Conservation (phyloP, 2,888 invertebrate species). For the Apodemia zela region DNA sequence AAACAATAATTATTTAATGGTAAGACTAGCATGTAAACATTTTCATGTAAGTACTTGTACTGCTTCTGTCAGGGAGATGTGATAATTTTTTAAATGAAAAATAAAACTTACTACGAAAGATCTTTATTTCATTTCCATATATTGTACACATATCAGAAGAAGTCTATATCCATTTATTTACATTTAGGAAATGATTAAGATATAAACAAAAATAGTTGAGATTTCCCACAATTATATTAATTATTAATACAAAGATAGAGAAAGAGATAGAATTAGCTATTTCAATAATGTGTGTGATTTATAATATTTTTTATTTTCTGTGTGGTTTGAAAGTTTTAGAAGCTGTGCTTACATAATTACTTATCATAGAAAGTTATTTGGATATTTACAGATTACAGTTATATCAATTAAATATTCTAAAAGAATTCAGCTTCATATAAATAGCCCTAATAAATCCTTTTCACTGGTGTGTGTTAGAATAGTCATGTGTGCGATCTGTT, state of each 20-base stretch:
- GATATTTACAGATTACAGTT: background rate
- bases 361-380: background rate
- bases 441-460: no score
- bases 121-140: conserved; percentile 75
- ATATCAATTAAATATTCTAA: background rate
- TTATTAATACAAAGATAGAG: conserved; percentile 9
- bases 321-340: background rate
- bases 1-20: background rate
- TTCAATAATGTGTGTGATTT: background rate
- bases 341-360: background rate
- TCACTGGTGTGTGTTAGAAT: no score
- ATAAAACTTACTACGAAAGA: conserved; percentile 61
- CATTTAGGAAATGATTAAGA: conserved; percentile 50
- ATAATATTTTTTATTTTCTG: background rate
- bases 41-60: background rate
- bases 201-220: conserved; percentile 28
- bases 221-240: conserved; percentile 8
- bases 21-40: background rate
- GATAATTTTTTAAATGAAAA: background rate
- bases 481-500: no score
- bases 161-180: conserved; percentile 57
- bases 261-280: conserved; percentile 8
- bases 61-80: background rate
- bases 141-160: conserved; percentile 61
- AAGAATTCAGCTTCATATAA: no score